Evolutionary conservation across 2,888 invertebrate species (phyloP), one percentile per base, ranked within the genome.

Genomic region (Nebria brevicollis): DNA sequence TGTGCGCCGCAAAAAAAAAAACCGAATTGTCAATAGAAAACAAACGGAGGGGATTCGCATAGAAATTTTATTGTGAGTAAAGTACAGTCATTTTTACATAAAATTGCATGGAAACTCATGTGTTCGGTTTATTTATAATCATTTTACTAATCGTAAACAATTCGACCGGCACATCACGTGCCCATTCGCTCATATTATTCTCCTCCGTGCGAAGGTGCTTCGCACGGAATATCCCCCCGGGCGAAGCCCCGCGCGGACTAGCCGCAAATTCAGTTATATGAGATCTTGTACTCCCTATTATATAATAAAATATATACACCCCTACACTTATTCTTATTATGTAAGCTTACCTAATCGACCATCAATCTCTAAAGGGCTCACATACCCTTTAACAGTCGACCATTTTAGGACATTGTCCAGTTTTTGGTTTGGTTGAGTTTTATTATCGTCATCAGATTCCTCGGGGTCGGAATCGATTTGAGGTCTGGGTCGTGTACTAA

Each of bases 331-430:
- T 25, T 8, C 26, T 6, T 54, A 7, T 54, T 54, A 7, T 8
- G 54, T 54, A 42, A 11, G n/a, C n/a, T 20, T 8, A 77, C 77
- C 68, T 15, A 34, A 15, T 43, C 76, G 66, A 8, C 43, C 42
- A 70, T 77, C 72, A 78, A 41, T 78, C 34, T 78, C 78, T 20
- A 68, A 20, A 42, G 79, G 68, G 6, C 68, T 54, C 1, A 81
- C 66, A n/a, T 54, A 66, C 5, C 77, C 81, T 15, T 87, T 89
- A 0, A 88, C 89, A 74, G 87, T 70, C 7, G 88, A 88, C 89
- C 89, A 89, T 78, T 84, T 88, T 25, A 89, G 82, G 0, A 89
- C 89, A 82, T 89, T 89, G 73, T 89, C 87, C 84, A 89, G 86
- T 66, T 76, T 54, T 54, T 54, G 54, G 13, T 54, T 54, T 13